A percentile compares a stretch with the other conserved stretches of the same genome.
phyloP scores from a whole-genome alignment of 2,888 invertebrate species.

The Tridacna gigas region DNA sequence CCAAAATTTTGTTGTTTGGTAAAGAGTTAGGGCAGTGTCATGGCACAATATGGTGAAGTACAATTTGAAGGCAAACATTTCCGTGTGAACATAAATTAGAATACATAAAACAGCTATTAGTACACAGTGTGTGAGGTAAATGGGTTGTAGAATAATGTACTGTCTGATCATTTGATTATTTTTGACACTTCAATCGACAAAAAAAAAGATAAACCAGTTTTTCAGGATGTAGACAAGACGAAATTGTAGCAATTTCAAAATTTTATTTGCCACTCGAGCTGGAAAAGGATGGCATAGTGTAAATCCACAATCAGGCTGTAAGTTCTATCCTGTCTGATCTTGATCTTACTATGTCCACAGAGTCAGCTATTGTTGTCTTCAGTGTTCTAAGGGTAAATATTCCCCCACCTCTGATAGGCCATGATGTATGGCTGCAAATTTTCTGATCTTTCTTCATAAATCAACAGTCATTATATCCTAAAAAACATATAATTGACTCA shows the following conservation, averaged over 20 bases:
- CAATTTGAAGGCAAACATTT: not conserved
- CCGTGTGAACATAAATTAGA: not conserved
- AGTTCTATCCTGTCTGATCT: no score
- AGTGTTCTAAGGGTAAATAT: constrained; percentile 31
- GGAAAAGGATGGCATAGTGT: no score
- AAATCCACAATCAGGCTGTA: no score
- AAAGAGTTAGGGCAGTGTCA: no score
- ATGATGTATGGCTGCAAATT: constrained; percentile 50
- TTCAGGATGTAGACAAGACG: no score
- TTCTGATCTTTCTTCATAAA: constrained; percentile 51
- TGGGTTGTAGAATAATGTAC: constrained; percentile 34
- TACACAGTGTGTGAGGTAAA: constrained; percentile 56
- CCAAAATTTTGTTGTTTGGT: no score
- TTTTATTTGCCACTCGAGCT: no score
- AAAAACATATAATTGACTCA: constrained; percentile 48
- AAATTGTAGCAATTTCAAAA: no score
- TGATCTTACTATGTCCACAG: no score
- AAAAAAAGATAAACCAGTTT: no score
- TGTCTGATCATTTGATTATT: constrained; percentile 50
- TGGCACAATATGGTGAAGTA: no score
- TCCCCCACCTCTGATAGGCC: constrained; percentile 42
- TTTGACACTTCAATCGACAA: not conserved
- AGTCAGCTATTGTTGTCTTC: no score
- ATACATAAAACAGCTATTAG: not conserved
- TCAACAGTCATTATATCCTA: constrained; percentile 49